Evolutionary conservation across 1,140 invertebrate genomes (phyloP).

Genomic region (Lepidurus arcticus): DNA sequence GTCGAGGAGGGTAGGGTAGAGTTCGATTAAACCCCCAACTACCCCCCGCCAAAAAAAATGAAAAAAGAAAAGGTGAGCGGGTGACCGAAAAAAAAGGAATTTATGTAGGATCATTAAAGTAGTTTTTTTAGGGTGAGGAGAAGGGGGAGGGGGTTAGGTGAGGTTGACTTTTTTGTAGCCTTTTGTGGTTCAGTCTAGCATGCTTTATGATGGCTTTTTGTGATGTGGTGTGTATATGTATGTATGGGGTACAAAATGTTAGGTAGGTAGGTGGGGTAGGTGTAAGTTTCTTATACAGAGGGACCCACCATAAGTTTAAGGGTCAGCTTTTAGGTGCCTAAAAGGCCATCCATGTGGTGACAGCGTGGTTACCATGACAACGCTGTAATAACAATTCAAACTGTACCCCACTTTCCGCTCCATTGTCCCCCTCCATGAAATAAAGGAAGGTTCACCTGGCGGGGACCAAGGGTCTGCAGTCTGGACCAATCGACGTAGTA

Average conservation of each 20-base stretch:
- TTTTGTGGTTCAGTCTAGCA: neutral
- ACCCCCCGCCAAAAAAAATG: neutral
- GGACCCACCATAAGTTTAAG: neutral
- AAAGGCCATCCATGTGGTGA: constrained; percentile 15
- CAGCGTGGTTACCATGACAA: neutral
- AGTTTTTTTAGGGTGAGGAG: neutral
- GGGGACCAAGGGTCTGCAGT: no score
- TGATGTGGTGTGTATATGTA: neutral
- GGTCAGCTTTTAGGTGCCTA: neutral
- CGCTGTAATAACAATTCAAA: constrained; percentile 11
- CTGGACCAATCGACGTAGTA: no score
- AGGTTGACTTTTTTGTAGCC: neutral
- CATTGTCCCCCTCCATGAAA: neutral
- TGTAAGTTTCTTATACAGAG: no score
- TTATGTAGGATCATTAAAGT: constrained; percentile 1
- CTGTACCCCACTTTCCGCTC: neutral
- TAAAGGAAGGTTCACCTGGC: no score
- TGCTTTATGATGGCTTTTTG: neutral
- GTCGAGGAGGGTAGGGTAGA: neutral
- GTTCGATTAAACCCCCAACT: neutral
- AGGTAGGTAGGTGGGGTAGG: no score
- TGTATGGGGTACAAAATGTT: no score
- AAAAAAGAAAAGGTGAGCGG: neutral
- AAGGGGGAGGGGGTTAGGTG: neutral
- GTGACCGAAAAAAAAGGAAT: neutral